A percentile compares a stretch with the other conserved stretches of the same genome.
Evolutionary conservation across 2,113 vertebrate species (phyloP).

Genomic region (Pionites leucogaster): DNA sequence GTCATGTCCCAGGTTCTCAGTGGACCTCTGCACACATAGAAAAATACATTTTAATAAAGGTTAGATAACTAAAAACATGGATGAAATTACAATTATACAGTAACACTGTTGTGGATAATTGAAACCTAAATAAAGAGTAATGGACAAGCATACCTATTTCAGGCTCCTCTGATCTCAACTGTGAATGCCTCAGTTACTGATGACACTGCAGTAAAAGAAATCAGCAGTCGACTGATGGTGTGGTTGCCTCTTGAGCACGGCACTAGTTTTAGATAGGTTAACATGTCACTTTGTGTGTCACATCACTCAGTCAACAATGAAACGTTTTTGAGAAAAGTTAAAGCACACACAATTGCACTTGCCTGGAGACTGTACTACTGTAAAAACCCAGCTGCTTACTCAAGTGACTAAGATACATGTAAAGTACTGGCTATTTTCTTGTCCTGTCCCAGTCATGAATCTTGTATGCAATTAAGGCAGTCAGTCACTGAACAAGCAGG

Average conservation of each 20-base stretch:
- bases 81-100: not conserved
- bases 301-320: not conserved
- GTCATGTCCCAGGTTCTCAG: not conserved
- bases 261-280: not conserved
- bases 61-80: not conserved
- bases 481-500: not conserved
- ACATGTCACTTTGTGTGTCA: not conserved
- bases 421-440: not conserved
- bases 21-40: conserved; percentile 15
- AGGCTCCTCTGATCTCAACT: conserved; percentile 41
- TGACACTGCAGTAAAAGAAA: conserved; percentile 5
- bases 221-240: not conserved
- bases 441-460: not conserved
- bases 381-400: not conserved
- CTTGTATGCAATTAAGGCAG: not conserved
- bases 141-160: conserved; percentile 28
- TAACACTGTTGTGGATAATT: not conserved
- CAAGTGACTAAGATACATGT: not conserved
- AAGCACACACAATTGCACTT: not conserved
- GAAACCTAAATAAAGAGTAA: conserved; percentile 20
- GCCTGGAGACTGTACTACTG: not conserved
- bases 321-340: not conserved
- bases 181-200: conserved; percentile 13
- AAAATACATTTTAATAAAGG: not conserved
- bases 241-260: not conserved